Evolutionary conservation across 1,140 invertebrate species (phyloP).

Genomic region (Heliconius himera): DNA sequence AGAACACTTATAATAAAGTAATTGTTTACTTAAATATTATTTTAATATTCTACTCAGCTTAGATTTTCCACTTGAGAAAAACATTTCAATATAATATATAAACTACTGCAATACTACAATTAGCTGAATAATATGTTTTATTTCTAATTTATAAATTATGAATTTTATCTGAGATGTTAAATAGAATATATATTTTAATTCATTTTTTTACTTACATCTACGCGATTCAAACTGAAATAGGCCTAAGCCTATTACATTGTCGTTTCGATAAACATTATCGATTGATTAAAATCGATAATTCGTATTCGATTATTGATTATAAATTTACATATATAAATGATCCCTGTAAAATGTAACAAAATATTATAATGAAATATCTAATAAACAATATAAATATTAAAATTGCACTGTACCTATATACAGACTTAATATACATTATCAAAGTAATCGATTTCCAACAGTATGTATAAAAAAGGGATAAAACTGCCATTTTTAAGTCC

Average conservation of each 20-base stretch:
- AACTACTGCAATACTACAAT: background rate
- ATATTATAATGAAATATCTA: background rate
- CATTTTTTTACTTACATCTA: background rate
- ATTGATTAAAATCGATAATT: background rate
- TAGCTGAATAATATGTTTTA: background rate
- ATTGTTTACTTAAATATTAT: background rate
- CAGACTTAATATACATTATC: constrained; percentile 12
- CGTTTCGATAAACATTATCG: background rate
- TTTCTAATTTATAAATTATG: background rate
- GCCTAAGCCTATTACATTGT: background rate
- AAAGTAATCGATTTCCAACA: background rate
- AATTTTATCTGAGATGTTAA: background rate
- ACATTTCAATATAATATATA: background rate
- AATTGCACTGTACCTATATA: constrained; percentile 14
- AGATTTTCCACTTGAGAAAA: background rate
- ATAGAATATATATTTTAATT: background rate
- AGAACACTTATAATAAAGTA: background rate
- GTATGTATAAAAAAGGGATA: no score
- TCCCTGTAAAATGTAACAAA: background rate
- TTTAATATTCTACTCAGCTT: background rate
- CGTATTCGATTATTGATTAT: background rate
- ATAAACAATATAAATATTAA: constrained; percentile 3
- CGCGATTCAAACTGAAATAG: background rate
- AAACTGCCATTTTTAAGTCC: no score
- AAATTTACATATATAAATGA: background rate